Base-by-base conservation (phyloP, 2,888 invertebrate species). In the Pediacus dermestoides region DNA sequence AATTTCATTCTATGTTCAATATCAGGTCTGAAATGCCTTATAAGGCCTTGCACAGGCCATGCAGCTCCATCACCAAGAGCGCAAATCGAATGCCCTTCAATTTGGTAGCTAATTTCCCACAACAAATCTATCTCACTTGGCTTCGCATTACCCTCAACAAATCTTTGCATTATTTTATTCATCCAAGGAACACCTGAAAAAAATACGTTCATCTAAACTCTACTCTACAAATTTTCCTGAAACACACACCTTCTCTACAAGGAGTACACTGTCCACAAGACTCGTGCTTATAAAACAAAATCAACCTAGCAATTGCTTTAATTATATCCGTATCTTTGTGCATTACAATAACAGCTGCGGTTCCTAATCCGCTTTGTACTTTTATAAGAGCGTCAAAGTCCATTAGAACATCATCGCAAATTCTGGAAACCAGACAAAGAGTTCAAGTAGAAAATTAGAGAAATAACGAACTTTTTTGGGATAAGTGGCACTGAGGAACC, bases 251-350 rank as follows among this genome's bases (percentile, higher is more conserved):
- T 74, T 99, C 99, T 45, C 99, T 80, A 68, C 99, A 99, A 4
- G 99, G 99, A 42, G 99, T 99, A 71, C 99, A 99, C 74, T 99
- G 99, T 2, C 99, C 99, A 67, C 99, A 99, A 25, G 94, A 95
- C 73, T 99, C 99, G 69, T 99, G 99, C 67, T 97, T 95, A 74
- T 99, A 99, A 74, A 99, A 99, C 72, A 88, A 86, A 57, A 93
- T 90, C 43, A 99, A 81, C 16, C 99, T 82, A 2, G 93, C 87
- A 66, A 99, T 96, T 4, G 96, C 97, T 68, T 90, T 88, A 52
- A 99, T 89, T 14, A 99, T 82, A 73, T 99, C 99, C 0, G 95
- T 93, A 48, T 90, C 88, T 60, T 90, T 90, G 72, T 99, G 93
- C 96, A 99, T 99, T 7, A 99, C 99, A 57, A 99, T 99, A 44